Evolutionary conservation across 2,888 invertebrate species (phyloP).

Genomic region (Brassicogethes aeneus): DNA sequence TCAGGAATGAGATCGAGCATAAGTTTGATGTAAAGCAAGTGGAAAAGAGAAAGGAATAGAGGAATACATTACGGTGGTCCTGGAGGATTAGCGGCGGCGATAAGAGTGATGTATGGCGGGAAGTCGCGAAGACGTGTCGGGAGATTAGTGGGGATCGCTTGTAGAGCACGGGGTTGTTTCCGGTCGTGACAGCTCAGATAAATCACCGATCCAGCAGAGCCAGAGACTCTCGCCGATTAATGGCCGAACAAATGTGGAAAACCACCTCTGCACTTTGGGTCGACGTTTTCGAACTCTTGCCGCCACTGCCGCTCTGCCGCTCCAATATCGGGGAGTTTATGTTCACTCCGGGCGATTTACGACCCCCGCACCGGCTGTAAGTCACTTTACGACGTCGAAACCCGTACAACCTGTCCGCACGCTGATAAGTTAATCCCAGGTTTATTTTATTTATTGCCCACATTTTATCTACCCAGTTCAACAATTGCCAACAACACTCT

Average conservation of each 20-base stretch:
- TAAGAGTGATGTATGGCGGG: constrained; percentile 40
- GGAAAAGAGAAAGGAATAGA: neutral
- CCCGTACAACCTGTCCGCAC: neutral
- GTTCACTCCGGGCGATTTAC: constrained; percentile 22
- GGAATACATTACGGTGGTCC: constrained; percentile 30
- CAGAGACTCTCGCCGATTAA: constrained; percentile 36
- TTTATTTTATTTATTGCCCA: neutral
- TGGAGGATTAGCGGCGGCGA: constrained; percentile 32
- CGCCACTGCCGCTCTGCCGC: constrained; percentile 24
- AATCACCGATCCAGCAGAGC: constrained; percentile 37
- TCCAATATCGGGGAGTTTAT: constrained; percentile 28
- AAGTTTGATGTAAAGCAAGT: too few species aligned
- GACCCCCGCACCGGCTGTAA: constrained; percentile 7
- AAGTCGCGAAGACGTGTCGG: constrained; percentile 40
- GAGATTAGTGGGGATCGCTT: constrained; percentile 40
- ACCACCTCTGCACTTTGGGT: constrained; percentile 36
- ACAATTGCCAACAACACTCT: too few species aligned
- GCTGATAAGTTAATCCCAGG: neutral
- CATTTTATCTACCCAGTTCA: too few species aligned
- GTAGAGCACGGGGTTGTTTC: constrained; percentile 40
- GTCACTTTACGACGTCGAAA: neutral
- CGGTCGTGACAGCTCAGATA: constrained; percentile 40
- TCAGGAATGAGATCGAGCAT: too few species aligned
- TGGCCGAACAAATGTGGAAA: constrained; percentile 42
- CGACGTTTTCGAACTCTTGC: too few species aligned